These are phyloP conservation scores for Saguinus imperator DNA, from an alignment of 2,113 vertebrate species.

Conservation along the genomic window DNA sequence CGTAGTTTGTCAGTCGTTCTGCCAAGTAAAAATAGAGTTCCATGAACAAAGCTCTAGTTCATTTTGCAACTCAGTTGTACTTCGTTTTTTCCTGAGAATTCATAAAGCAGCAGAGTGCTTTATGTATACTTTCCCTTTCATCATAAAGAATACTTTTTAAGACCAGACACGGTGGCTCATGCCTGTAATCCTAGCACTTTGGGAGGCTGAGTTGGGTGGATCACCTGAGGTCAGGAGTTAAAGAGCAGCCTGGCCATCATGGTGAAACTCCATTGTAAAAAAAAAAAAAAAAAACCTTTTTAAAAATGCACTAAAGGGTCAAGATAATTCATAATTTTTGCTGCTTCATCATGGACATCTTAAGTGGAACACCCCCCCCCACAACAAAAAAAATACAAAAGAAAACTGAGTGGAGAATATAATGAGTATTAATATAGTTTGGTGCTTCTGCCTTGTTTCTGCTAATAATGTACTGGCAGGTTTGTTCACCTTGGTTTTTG, in stretches of 20 bases:
- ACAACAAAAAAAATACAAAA: too few species aligned
- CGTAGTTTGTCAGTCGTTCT: slow-evolving; percentile 6
- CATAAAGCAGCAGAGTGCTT: neutral
- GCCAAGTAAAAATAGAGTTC: neutral
- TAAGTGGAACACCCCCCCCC: neutral
- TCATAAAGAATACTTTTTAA: neutral
- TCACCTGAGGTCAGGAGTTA: too few species aligned
- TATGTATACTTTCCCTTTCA: neutral
- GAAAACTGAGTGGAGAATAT: neutral
- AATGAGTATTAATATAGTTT: neutral
- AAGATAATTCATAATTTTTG: neutral
- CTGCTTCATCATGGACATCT: neutral
- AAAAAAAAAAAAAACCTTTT: neutral
- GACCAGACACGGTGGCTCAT: too few species aligned
- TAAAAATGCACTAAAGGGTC: neutral
- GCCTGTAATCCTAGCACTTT: too few species aligned
- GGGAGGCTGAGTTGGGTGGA: too few species aligned
- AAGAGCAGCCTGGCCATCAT: too few species aligned
- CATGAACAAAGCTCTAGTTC: neutral
- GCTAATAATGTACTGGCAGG: neutral
- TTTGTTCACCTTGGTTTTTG: slow-evolving; percentile 49
- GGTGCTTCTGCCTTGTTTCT: neutral
- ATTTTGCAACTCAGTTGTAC: neutral
- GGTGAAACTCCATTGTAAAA: too few species aligned
- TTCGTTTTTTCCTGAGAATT: neutral